Evolutionary conservation across 2,113 vertebrate genomes (phyloP), one percentile per base, ranked within the genome.

Genomic region (Chauna torquata): DNA sequence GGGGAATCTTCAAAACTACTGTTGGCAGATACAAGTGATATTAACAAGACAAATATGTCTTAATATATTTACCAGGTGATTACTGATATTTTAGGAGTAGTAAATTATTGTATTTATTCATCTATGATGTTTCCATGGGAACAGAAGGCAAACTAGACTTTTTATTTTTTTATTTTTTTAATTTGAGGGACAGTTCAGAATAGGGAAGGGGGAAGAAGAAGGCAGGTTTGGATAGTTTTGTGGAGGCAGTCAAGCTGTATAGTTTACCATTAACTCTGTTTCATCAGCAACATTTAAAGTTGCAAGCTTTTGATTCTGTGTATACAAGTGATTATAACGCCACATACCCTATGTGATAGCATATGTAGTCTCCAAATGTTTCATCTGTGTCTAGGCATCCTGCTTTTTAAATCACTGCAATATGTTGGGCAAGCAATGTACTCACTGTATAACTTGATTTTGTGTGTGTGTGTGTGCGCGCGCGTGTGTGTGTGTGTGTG

Each of bases 301-400:
- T n/a, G 70, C 61, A 95, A 68, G 27, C 34, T 87, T 96, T 61
- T 86, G n/a, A 54, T 47, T 97, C 76, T 71, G 50, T 75, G 45
- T 76, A 70, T 65, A 42, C 20, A 47, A 96, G 72, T 76, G 40
- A 65, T 90, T 97, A 85, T 74, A 92, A 88, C 84, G 40, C 84
- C 76, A 65, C 83, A 50, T 92, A 91, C n/a, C 82, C 89, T 94
- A 19, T 47, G 61, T 92, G 71, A 50, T 74, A 89, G 57, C 88
- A 95, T 97, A 94, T 96, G 94, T 76, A 91, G 62, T n/a, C 75
- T 97, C 91, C 93, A 97, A 97, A 93, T 97, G 94, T 61, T 94
- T 96, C 93, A 82, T 96, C 90, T 96, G 82, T 94, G 58, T 72
- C 47, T 95, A 20, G 1, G 77, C 86, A 72, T 92, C 93, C 88